These are phyloP conservation scores for Oxyteleia sp. DNA, from an alignment of 2,888 invertebrate genomes.

Conservation along the genomic window DNA sequence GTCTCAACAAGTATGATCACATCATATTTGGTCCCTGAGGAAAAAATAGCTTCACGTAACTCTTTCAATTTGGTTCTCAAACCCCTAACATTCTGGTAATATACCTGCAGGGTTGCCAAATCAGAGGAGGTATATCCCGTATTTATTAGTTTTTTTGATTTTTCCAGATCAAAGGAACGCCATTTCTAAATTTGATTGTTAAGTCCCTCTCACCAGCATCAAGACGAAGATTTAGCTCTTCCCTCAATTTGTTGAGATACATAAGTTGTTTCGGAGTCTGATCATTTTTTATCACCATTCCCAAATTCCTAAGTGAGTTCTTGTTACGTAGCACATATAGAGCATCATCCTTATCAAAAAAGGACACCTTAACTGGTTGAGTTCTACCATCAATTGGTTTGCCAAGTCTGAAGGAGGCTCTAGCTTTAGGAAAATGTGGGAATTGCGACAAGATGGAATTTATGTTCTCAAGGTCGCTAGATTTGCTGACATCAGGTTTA, in stretches of 20 bases:
- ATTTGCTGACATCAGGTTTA: no score
- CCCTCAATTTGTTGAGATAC: not conserved
- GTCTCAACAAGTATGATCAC: not conserved
- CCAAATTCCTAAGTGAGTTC: not conserved
- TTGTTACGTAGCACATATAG: not conserved
- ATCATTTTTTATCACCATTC: not conserved
- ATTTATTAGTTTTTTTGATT: not conserved
- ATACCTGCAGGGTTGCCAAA: no score
- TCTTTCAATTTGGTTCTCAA: not conserved
- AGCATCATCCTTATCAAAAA: not conserved
- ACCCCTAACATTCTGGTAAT: no score
- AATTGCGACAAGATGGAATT: no score
- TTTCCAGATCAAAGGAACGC: not conserved
- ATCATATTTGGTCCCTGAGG: not conserved
- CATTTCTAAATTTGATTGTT: not conserved
- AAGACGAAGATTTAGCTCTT: not conserved
- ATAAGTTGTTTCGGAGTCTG: not conserved
- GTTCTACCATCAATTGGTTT: no score
- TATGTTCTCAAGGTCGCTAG: no score
- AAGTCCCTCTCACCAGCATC: not conserved
- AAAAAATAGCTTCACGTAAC: not conserved
- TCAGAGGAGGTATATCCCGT: slow-evolving; percentile 2
- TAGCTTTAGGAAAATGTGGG: no score
- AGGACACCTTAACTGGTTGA: no score
- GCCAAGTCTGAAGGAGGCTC: no score